Percentiles rank a stretch among this genome's conserved stretches.
These are phyloP conservation scores for Bubo scandiacus DNA, from an alignment of 2,113 vertebrate genomes.

Conservation along the genomic window DNA sequence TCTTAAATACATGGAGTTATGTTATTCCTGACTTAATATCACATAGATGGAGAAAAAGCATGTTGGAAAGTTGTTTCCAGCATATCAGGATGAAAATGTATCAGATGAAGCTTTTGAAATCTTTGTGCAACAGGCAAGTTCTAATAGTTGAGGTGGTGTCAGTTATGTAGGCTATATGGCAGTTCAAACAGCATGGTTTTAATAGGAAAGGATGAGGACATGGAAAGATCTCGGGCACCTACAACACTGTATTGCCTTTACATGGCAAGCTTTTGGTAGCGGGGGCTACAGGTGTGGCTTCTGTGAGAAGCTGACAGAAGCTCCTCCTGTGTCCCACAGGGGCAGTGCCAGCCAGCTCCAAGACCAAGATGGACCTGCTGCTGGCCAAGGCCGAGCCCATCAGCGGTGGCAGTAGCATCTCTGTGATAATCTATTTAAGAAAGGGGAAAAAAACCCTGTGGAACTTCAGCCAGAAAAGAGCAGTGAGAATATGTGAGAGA, in stretches of 20 bases:
- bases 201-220: background rate
- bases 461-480: background rate
- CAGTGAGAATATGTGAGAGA: background rate
- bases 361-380: accelerated
- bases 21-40: background rate
- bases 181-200: background rate
- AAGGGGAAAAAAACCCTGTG: background rate
- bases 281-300: background rate
- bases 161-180: no score
- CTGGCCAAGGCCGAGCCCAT: background rate
- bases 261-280: background rate
- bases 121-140: background rate
- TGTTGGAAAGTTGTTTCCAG: background rate
- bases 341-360: accelerated
- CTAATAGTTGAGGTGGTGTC: background rate
- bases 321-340: accelerated
- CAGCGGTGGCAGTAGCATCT: accelerated
- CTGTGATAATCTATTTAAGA: background rate
- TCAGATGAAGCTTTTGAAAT: background rate
- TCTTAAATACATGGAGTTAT: background rate
- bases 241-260: background rate
- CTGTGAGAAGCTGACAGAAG: background rate
- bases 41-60: background rate
- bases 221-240: background rate
- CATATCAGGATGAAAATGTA: background rate